phyloP scores from a whole-genome alignment of 2,797 vertebrate species.

The Triplophysa bombifrons region DNA sequence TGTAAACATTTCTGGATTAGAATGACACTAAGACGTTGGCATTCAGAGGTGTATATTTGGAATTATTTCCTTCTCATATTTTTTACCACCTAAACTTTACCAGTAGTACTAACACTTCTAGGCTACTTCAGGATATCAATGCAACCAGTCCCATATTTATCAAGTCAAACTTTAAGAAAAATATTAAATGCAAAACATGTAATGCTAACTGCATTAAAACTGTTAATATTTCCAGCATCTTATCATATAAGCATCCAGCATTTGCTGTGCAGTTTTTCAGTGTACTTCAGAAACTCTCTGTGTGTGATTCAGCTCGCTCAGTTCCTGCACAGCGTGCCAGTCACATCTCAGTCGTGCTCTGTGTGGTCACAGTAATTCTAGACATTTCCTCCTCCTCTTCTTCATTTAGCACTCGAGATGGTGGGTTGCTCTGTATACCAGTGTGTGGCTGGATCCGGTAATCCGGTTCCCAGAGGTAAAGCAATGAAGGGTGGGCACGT shows the following conservation, averaged over 20 bases:
- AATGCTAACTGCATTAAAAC: not conserved
- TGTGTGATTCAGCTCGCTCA: conserved; percentile 13
- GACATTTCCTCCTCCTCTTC: not conserved
- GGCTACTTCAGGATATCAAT: not conserved
- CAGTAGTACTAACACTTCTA: not conserved
- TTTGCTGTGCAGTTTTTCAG: not conserved
- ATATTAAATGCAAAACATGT: not conserved
- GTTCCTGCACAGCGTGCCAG: conserved; percentile 36
- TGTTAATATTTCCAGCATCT: not conserved
- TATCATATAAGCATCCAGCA: not conserved
- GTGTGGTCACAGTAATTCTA: not conserved
- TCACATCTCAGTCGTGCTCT: conserved; percentile 10
- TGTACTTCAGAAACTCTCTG: conserved; percentile 10
- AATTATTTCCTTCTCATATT: not conserved
- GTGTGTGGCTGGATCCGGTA: conserved; percentile 78
- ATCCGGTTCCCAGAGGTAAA: conserved; percentile 76
- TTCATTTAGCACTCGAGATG: conserved; percentile 76
- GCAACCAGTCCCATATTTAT: not conserved
- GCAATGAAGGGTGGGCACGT: conserved; percentile 80
- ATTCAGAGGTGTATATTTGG: not conserved
- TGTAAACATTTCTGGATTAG: not conserved
- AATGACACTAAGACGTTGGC: not conserved
- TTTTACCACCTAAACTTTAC: too few species aligned
- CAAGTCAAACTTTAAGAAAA: not conserved
- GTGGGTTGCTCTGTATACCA: conserved; percentile 82